Base-by-base conservation (phyloP, 2,888 invertebrate genomes). In the Perizoma flavofasciatum region DNA sequence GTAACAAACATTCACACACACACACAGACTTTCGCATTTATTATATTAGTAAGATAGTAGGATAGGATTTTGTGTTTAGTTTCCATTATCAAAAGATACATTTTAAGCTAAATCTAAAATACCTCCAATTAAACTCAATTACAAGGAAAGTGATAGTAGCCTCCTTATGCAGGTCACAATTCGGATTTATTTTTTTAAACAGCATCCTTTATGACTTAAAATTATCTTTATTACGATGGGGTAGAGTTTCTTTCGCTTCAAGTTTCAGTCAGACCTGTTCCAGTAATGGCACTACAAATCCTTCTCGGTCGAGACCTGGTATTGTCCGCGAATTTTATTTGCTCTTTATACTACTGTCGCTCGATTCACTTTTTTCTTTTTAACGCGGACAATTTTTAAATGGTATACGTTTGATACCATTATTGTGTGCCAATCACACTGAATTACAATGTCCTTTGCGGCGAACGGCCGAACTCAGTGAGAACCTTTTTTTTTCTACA, bases 381-480 rank as follows among this genome's bases (percentile, higher is more conserved):
- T 88, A 85, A 81, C 85, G 79, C 82, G 83, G 82, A 85, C 90
- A 89, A 88, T 91, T 92, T 92, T 92, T 88, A 91, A 91, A 90
- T 87, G 89, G 88, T 86, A 84, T 86, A 89, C 85, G 86, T 88
- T 90, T 91, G 91, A 90, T 89, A 89, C 89, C 88, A 89, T 91
- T 92, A 92, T 92, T 92, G 92, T 92, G 88, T 92, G 91, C 91
- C 92, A 92, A 91, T 92, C 92, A 90, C 84, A 72, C 81, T 90
- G 92, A 92, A 90, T 90, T 91, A 92, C 91, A 91, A 90, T 91
- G 90, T 92, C 89, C 88, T 89, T 90, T 91, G 83, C 77, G 81
- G 83, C 77, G 81, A 76, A 81, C 79, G 79, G 77, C 89, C 88
- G 90, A 89, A 86, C 87, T 83, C 83, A 78, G 82, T 79, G 82